These are phyloP conservation scores for Tanytarsus gracilentus DNA, from an alignment of 2,888 invertebrate species.

Conservation along the genomic window DNA sequence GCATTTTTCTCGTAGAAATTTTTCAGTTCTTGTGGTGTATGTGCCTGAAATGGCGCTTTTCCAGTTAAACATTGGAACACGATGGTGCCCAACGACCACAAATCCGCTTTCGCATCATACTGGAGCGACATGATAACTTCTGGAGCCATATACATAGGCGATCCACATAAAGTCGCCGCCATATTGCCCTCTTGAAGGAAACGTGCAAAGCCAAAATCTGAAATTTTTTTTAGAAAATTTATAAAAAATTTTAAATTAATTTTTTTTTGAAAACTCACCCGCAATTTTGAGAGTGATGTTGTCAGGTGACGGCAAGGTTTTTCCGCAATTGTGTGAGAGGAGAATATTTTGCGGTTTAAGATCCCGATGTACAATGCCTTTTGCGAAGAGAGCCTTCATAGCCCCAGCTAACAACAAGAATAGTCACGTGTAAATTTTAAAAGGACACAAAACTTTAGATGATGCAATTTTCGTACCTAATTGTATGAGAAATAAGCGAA, in stretches of 20 bases:
- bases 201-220: constrained; percentile 98
- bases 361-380: constrained; percentile 97
- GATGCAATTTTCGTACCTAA: constrained; percentile 52
- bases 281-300: constrained; percentile 87
- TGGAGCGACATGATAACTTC: constrained; percentile 99
- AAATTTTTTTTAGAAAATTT: no score
- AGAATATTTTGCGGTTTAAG: constrained; percentile 99
- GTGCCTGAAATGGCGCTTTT: constrained; percentile 96
- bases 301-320: constrained; percentile 50
- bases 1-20: constrained; percentile 93
- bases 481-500: constrained; percentile 87
- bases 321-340: constrained; percentile 61
- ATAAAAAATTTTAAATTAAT: constrained; percentile 33
- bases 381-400: constrained; percentile 92
- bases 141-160: constrained; percentile 89
- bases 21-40: constrained; percentile 94
- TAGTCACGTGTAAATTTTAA: background rate
- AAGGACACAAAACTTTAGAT: constrained; percentile 17
- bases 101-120: constrained; percentile 97
- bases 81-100: constrained; percentile 98
- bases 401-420: constrained; percentile 66
- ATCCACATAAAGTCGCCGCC: constrained; percentile 98
- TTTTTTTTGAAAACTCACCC: background rate
- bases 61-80: constrained; percentile 97
- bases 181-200: constrained; percentile 98